Base-by-base conservation (phyloP, 2,888 invertebrate genomes). In the Poecilus cupreus region DNA sequence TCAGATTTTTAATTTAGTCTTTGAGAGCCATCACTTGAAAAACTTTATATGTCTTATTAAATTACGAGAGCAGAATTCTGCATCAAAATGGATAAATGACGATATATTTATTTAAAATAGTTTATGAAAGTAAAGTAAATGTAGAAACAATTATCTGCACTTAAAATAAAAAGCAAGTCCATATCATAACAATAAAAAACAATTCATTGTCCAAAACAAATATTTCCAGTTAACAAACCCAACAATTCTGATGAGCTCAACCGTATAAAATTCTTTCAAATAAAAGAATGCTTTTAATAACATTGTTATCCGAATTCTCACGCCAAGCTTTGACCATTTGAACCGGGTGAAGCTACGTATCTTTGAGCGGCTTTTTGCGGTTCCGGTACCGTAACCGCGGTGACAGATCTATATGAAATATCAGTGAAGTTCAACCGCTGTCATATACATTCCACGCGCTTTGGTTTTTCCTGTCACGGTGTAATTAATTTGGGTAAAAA, bases 371-470 rank as follows among this genome's bases (percentile, higher is more conserved):
- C n/a, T 60, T 60, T 60, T 60, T 60, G 60, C 32, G 60, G 60
- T 60, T 60, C 1, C 32, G 13, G n/a, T 8, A 26, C 18, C 16
- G 13, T n/a, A 32, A n/a, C 32, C 6, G 60, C 11, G 60, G 4
- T 60, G 60, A 60, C 60, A 60, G 60, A 60, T 60, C 60, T 32
- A 60, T 16, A 60, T 60, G 60, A 60, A 60, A 60, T 60, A 60
- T 26, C 60, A 60, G 60, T 13, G 13, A 60, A 60, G 32, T 60
- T 60, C 54, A 60, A 60, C 60, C 60, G 60, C 60, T 60, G 60
- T 60, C 60, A 60, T 26, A 2, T n/a, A 10, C 60, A 60, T 60
- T 0, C 60, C 13, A 13, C 13, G 13, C 24, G 13, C 32, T 60
- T 24, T 60, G 60, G 60, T 60, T 60, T 60, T 24, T 18, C 22